Evolutionary conservation across 1,140 invertebrate genomes (phyloP).

Genomic region (Matsumurasca onukii): DNA sequence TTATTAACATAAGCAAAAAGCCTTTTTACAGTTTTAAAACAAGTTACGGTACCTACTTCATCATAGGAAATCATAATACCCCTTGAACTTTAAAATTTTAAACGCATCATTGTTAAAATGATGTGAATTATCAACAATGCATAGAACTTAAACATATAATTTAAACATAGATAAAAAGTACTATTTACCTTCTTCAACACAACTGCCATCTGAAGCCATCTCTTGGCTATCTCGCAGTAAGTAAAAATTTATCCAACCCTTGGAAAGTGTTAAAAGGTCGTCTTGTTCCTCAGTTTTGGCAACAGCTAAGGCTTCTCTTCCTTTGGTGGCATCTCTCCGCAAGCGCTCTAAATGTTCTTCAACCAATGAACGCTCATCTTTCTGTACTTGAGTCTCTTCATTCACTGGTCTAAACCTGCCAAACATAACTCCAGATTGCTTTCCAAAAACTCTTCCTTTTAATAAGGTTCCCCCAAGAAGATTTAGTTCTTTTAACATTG

Average conservation of each 20-base stretch:
- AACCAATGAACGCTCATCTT: constrained; percentile 25
- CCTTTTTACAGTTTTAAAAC: too few relatives aligned
- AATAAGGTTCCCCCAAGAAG: constrained; percentile 23
- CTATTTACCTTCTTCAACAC: constrained; percentile 31
- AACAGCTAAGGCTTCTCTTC: constrained; percentile 28
- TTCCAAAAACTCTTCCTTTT: constrained; percentile 30
- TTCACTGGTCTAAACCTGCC: constrained; percentile 31
- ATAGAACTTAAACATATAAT: too few relatives aligned
- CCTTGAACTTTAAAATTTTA: too few relatives aligned
- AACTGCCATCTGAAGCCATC: constrained; percentile 33
- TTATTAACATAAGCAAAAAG: too few relatives aligned
- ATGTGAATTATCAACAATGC: too few relatives aligned
- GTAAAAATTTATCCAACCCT: constrained; percentile 48
- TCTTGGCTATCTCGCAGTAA: constrained; percentile 41
- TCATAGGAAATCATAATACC: too few relatives aligned
- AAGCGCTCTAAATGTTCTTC: constrained; percentile 27
- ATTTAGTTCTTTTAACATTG: constrained; percentile 20
- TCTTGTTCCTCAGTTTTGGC: constrained; percentile 37
- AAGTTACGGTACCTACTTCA: too few relatives aligned
- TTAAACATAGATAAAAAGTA: constrained; percentile 1
- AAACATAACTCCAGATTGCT: constrained; percentile 31
- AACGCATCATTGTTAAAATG: too few relatives aligned
- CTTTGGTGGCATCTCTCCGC: constrained; percentile 23
- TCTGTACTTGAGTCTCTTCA: constrained; percentile 31
- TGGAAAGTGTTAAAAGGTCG: constrained; percentile 43